Conservation (phyloP, 2,888 invertebrate species). For the Lordiphosa fenestrarum region DNA sequence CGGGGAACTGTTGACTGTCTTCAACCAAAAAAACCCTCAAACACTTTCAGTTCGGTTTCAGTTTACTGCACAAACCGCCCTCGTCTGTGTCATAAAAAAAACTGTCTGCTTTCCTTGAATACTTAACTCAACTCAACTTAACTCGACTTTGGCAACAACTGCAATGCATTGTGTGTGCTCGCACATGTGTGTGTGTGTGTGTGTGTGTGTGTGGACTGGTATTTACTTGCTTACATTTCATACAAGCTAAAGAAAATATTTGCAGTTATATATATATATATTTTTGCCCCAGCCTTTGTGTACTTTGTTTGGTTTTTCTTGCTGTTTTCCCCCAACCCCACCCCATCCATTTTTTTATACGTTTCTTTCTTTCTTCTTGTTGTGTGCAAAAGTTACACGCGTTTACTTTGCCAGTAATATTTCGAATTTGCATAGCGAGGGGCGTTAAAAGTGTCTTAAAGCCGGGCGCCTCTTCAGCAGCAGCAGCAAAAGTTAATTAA, state of each 20-base stretch:
- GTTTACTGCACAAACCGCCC: too few species aligned
- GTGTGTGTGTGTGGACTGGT: conserved; percentile 18
- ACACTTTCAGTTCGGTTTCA: too few species aligned
- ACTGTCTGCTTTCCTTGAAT: too few species aligned
- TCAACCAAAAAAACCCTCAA: too few species aligned
- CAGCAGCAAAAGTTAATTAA: too few species aligned
- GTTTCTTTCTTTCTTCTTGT: conserved; percentile 6
- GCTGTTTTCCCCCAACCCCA: conserved; percentile 17
- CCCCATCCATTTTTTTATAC: not conserved
- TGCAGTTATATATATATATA: conserved; percentile 49
- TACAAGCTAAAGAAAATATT: conserved; percentile 68
- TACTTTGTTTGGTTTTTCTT: conserved; percentile 59
- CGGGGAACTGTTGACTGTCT: too few species aligned
- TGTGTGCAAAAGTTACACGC: conserved; percentile 30
- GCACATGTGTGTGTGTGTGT: conserved; percentile 6
- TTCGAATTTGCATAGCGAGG: conserved; percentile 27
- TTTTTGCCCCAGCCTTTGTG: conserved; percentile 42
- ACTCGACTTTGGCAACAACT: conserved; percentile 2
- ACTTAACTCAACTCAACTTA: too few species aligned
- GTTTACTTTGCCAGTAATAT: conserved; percentile 56
- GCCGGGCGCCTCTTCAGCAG: too few species aligned
- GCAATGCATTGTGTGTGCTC: conserved; percentile 12
- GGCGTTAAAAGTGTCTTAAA: not conserved
- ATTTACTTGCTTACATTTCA: conserved; percentile 63
- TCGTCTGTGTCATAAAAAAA: too few species aligned